phyloP scores from a whole-genome alignment of 1,140 invertebrate genomes.

The Helicorthomorpha holstii region DNA sequence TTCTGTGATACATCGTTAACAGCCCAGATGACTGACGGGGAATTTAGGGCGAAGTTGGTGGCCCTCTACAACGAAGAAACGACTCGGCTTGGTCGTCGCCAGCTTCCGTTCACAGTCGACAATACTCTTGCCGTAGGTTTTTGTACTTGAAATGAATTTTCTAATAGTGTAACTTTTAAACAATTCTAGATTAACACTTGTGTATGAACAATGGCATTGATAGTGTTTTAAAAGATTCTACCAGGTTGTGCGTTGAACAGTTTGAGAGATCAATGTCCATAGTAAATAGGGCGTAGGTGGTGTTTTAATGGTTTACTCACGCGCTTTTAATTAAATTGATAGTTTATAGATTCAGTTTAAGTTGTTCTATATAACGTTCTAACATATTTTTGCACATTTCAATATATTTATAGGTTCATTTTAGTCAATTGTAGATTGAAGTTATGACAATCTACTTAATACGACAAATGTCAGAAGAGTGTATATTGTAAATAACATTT shows the following conservation, averaged over 20 bases:
- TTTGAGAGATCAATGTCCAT: not conserved
- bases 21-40: not conserved
- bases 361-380: too few species aligned
- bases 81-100: not conserved
- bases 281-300: slow-evolving; percentile 7
- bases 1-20: too few species aligned
- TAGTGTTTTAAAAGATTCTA: slow-evolving; percentile 10
- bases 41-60: slow-evolving; percentile 1
- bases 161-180: not conserved
- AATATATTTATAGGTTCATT: too few species aligned
- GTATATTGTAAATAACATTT: too few species aligned
- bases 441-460: too few species aligned
- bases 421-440: too few species aligned
- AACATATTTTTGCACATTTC: too few species aligned
- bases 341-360: too few species aligned
- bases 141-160: not conserved
- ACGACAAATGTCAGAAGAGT: too few species aligned
- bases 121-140: not conserved
- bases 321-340: too few species aligned
- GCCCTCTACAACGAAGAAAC: not conserved
- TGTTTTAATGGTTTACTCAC: slow-evolving; percentile 21
- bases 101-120: not conserved
- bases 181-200: not conserved
- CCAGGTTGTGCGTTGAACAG: slow-evolving; percentile 5
- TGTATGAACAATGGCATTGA: slow-evolving; percentile 2